Conservation (phyloP, 2,888 invertebrate genomes). For the Aromia moschata region DNA sequence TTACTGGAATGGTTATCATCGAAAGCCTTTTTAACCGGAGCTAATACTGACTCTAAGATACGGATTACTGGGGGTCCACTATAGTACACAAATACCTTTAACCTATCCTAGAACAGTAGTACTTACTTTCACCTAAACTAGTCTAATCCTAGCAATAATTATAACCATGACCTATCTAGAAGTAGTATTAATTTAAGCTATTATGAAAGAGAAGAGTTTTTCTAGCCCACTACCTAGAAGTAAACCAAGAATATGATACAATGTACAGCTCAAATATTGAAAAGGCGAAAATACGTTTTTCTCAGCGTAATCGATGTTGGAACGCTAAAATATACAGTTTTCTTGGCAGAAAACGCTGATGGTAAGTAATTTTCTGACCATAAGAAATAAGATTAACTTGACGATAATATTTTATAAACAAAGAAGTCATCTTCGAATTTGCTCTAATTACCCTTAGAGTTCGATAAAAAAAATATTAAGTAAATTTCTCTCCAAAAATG, state of each 20-base stretch:
- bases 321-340: no score
- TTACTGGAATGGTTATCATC: conserved; percentile 31
- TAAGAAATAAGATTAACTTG: no score
- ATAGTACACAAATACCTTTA: conserved; percentile 52
- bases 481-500: no score
- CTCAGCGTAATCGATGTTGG: no score
- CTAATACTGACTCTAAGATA: conserved; percentile 43
- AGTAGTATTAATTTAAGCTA: conserved; percentile 49
- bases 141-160: conserved; percentile 56
- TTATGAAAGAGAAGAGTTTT: conserved; percentile 37
- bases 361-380: no score
- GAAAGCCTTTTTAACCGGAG: conserved; percentile 41
- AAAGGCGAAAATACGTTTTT: background rate
- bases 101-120: conserved; percentile 57
- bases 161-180: conserved; percentile 53
- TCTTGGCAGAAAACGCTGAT: no score
- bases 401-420: no score
- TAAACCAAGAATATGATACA: background rate
- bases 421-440: no score
- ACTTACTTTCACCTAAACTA: conserved; percentile 51
- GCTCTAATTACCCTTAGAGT: no score
- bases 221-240: conserved; percentile 37
- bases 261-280: background rate
- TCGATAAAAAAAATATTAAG: no score
- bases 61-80: conserved; percentile 51